Evolutionary conservation across 2,797 vertebrate species (phyloP), one percentile per base, ranked within the genome.

Genomic region (Malurus leucopterus): DNA sequence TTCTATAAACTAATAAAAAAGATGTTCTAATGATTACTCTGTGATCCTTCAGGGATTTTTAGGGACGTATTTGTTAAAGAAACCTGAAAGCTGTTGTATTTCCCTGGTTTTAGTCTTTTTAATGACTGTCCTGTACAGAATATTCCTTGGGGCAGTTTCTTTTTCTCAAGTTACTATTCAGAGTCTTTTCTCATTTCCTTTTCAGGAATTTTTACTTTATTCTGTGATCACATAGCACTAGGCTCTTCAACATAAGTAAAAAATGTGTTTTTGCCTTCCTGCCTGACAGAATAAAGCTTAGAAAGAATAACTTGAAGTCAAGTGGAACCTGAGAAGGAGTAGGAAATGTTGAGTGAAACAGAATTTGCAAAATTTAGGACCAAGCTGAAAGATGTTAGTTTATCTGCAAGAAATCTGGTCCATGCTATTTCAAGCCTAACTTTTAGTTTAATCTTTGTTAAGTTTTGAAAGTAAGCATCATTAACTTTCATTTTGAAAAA

Each of bases 241-340:
- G 50, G 49, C 78, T 95, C 50, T 67, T 87, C 43, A 36, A 46
- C 30, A 59, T 63, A 85, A 65, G 27, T 93, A 90, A 63, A 41
- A 88, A 92, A 67, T 73, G 34, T 74, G 7, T 86, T 44, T 93
- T 94, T 81, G 93, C 50, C 77, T 57, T 95, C 34, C 67, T 84
- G 15, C 67, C 23, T 92, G 22, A 22, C 47, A 65, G 51, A 84
- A 78, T 71, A 58, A 86, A 77, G 30, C 29, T 68, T 47, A 44
- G 62, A 78, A 89, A 86, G 50, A 71, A 78, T 34, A 72, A 61
- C 41, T 88, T 70, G 43, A 80, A 54, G 36, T 46, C 50, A 78
- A 79, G 27, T 53, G 30, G 54, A 88, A 74, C 34, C 40, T 76
- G 61, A 72, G 50, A 17, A 81, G 14, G 38, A 81, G 38, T 67